Evolutionary conservation across 2,797 vertebrate genomes (phyloP).

Genomic region (Spheniscus humboldti): DNA sequence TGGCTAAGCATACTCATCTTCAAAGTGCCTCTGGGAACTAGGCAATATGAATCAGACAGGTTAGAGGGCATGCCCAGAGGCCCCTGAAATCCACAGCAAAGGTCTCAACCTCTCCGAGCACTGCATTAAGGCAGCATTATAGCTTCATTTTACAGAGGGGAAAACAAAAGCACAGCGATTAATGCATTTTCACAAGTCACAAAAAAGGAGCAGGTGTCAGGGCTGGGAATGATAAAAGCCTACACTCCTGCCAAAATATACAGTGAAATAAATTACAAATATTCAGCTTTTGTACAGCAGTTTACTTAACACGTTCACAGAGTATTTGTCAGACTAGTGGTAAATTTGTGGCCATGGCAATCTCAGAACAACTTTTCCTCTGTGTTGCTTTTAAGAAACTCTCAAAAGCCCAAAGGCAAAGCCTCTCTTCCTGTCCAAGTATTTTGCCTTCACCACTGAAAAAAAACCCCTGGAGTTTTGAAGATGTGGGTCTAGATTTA

Average conservation of each 20-base stretch:
- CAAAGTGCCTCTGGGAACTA: neutral
- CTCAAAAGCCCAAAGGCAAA: neutral
- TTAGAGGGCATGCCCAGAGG: neutral
- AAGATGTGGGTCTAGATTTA: neutral
- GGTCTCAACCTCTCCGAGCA: neutral
- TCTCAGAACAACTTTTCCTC: neutral
- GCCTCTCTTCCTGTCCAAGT: neutral
- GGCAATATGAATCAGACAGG: neutral
- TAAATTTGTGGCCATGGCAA: neutral
- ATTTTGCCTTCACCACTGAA: neutral
- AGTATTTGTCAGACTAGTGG: neutral
- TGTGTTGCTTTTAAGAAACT: neutral
- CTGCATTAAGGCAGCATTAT: neutral
- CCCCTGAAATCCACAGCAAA: neutral
- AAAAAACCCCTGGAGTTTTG: neutral
- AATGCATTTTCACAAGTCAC: neutral
- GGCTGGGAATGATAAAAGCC: neutral
- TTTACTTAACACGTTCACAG: neutral
- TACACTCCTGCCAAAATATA: neutral
- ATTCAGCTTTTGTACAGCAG: neutral
- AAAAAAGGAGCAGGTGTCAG: neutral
- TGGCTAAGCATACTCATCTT: neutral
- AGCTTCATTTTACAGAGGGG: neutral
- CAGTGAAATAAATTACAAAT: neutral
- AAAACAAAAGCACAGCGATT: neutral